These are phyloP conservation scores for Athene noctua DNA, from an alignment of 2,113 vertebrate genomes.

Conservation along the genomic window DNA sequence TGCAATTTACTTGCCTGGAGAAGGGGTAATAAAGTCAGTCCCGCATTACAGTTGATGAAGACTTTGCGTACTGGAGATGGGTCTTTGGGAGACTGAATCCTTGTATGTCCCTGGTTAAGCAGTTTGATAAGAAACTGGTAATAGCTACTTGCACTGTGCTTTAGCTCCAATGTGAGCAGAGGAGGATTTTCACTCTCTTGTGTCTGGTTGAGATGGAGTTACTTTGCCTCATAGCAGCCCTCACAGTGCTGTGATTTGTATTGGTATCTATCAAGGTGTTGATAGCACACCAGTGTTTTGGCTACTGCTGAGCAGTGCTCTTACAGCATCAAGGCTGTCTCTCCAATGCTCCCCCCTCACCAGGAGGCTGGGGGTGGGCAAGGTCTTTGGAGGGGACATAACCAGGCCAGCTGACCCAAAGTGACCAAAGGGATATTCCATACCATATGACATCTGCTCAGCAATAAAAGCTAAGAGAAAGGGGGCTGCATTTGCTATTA, in stretches of 20 bases:
- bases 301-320: neutral
- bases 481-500: too few species aligned
- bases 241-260: neutral
- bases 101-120: rapidly evolving
- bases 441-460: neutral
- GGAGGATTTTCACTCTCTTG: neutral
- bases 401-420: neutral
- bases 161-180: neutral
- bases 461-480: neutral
- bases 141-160: neutral
- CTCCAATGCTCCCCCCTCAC: neutral
- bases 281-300: neutral
- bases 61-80: neutral
- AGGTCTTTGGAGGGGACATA: neutral
- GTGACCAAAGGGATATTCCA: neutral
- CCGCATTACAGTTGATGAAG: neutral
- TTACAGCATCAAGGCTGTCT: too few species aligned
- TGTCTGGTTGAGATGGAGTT: neutral
- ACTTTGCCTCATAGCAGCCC: neutral
- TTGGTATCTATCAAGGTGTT: neutral
- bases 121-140: neutral
- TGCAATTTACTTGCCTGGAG: neutral
- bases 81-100: neutral
- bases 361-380: neutral
- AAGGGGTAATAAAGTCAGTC: neutral